Evolutionary conservation across 2,888 invertebrate genomes (phyloP).

Genomic region (Thereva nobilitata): DNA sequence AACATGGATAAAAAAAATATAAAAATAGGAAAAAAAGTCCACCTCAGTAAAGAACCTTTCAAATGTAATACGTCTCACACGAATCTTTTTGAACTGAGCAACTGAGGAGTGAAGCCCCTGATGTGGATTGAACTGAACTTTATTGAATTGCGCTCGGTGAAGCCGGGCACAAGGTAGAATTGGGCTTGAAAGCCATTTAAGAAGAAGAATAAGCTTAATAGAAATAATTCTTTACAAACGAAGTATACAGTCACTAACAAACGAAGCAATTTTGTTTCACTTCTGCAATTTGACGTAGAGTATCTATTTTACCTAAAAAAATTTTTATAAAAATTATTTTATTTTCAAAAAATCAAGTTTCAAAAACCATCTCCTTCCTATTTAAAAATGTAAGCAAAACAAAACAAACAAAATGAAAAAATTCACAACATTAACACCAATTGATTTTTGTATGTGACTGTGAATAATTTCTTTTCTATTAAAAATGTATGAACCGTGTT

Average conservation of each 20-base stretch:
- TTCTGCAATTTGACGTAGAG: background rate
- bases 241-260: background rate
- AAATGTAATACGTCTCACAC: too few relatives aligned
- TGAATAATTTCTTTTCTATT: constrained; percentile 26
- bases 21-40: too few relatives aligned
- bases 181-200: too few relatives aligned
- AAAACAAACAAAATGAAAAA: constrained; percentile 28
- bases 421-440: constrained; percentile 31
- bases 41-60: too few relatives aligned
- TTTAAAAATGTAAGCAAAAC: constrained; percentile 5
- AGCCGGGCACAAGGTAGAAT: too few relatives aligned
- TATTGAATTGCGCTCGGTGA: too few relatives aligned
- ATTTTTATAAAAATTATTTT: background rate
- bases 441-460: constrained; percentile 35
- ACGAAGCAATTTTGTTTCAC: background rate
- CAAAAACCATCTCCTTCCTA: background rate
- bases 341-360: constrained; percentile 13
- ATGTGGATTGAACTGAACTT: too few relatives aligned
- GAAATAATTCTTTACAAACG: too few relatives aligned
- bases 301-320: background rate
- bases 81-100: too few relatives aligned
- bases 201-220: too few relatives aligned
- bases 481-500: constrained; percentile 15
- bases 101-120: too few relatives aligned
- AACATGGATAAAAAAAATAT: too few relatives aligned